A percentile compares a stretch with the other conserved stretches of the same genome.
Conservation (phyloP, 2,797 vertebrate species). For the Urophycis tenuis region DNA sequence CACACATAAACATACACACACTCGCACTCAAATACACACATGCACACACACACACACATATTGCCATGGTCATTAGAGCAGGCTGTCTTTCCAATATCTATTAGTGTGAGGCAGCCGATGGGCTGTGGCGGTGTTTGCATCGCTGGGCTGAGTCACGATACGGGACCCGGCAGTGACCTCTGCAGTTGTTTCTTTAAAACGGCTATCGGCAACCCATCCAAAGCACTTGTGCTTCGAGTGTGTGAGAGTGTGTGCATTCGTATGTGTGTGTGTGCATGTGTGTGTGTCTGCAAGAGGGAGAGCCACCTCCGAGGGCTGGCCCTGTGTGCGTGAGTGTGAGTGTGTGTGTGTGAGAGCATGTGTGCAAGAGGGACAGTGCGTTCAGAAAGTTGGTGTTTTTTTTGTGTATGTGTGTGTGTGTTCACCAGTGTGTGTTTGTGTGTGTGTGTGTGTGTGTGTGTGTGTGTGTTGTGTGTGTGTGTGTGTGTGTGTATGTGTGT, state of each 20-base stretch:
- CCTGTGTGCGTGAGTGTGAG: not conserved
- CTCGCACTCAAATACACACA: not conserved
- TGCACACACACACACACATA: not conserved
- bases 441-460: not conserved
- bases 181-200: not conserved
- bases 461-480: not conserved
- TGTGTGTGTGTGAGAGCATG: not conserved
- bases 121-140: conserved; percentile 14
- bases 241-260: not conserved
- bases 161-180: not conserved
- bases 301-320: no score
- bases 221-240: not conserved
- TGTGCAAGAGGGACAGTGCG: not conserved
- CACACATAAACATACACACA: not conserved
- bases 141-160: conserved; percentile 21
- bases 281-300: not conserved
- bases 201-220: conserved; percentile 23
- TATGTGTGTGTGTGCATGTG: not conserved
- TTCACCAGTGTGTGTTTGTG: not conserved
- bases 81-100: conserved; percentile 22
- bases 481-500: not conserved
- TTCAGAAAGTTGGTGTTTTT: not conserved
- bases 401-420: not conserved
- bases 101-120: conserved; percentile 25
- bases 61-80: not conserved